phyloP scores from a whole-genome alignment of 2,113 vertebrate genomes.

The Arothron firmamentum region DNA sequence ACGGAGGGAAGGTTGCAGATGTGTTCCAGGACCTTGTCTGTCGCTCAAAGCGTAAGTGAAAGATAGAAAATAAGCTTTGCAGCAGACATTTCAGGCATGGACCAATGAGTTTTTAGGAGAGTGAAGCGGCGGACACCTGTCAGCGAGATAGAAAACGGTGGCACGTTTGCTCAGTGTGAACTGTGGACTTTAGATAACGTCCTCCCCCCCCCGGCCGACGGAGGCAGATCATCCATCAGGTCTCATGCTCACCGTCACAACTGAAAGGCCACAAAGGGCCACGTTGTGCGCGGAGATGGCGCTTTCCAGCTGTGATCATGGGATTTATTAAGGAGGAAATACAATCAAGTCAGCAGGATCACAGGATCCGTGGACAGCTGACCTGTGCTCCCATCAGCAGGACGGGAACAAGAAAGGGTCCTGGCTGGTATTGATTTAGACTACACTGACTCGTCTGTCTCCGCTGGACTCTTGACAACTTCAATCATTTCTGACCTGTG shows the following conservation, averaged over 20 bases:
- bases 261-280: neutral
- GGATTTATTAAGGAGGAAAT: conserved; percentile 53
- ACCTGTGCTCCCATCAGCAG: conserved; percentile 36
- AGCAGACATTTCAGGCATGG: neutral
- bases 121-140: no score
- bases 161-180: neutral
- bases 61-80: neutral
- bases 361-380: conserved; percentile 58
- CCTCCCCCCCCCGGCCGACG: no score
- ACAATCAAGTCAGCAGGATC: conserved; percentile 63
- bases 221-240: neutral
- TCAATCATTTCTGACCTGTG: conserved; percentile 48
- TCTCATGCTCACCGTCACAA: neutral
- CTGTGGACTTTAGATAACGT: neutral
- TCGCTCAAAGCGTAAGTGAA: no score
- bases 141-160: neutral
- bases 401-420: conserved; percentile 34
- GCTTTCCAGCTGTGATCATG: conserved; percentile 50
- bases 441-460: conserved; percentile 53
- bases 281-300: conserved; percentile 32
- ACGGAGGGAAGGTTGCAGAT: no score
- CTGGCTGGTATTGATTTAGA: conserved; percentile 57
- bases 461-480: conserved; percentile 23
- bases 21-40: no score
- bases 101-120: no score